Conservation (phyloP, 2,888 invertebrate genomes). For the Acheta domesticus region DNA sequence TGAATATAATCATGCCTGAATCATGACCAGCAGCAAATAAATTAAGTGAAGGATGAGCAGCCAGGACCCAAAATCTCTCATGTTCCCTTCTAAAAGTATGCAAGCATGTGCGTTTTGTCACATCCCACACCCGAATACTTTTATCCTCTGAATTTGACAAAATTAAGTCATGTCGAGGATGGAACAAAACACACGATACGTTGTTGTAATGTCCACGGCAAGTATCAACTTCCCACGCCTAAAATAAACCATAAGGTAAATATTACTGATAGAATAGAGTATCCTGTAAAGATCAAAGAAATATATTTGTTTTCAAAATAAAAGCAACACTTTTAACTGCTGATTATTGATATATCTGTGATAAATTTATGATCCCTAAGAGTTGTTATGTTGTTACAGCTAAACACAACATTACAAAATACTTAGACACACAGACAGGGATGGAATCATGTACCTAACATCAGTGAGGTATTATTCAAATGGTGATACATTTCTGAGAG, state of each 20-base stretch:
- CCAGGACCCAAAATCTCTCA: slow-evolving; percentile 96
- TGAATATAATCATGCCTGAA: slow-evolving; percentile 91
- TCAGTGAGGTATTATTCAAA: too few species aligned
- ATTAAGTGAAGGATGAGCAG: slow-evolving; percentile 91
- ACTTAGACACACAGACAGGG: too few species aligned
- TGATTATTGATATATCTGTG: too few species aligned
- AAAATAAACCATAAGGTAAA: slow-evolving; percentile 29
- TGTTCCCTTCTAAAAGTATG: slow-evolving; percentile 92
- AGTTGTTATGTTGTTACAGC: too few species aligned
- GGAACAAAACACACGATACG: slow-evolving; percentile 95
- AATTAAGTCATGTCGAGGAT: slow-evolving; percentile 94
- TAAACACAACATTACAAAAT: too few species aligned
- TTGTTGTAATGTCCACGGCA: slow-evolving; percentile 99
- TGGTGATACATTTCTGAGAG: neutral
- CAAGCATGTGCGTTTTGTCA: slow-evolving; percentile 88
- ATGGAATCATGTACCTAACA: too few species aligned
- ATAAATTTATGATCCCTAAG: too few species aligned
- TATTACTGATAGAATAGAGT: too few species aligned
- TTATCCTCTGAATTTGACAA: slow-evolving; percentile 97
- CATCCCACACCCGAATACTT: slow-evolving; percentile 97
- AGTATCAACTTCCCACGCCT: slow-evolving; percentile 98
- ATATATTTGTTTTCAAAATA: neutral
- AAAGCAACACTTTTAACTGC: neutral
- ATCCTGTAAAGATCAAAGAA: too few species aligned
- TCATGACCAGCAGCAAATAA: slow-evolving; percentile 99